Evolutionary conservation across 2,888 invertebrate genomes (phyloP).

Genomic region (Diabrotica balteata): DNA sequence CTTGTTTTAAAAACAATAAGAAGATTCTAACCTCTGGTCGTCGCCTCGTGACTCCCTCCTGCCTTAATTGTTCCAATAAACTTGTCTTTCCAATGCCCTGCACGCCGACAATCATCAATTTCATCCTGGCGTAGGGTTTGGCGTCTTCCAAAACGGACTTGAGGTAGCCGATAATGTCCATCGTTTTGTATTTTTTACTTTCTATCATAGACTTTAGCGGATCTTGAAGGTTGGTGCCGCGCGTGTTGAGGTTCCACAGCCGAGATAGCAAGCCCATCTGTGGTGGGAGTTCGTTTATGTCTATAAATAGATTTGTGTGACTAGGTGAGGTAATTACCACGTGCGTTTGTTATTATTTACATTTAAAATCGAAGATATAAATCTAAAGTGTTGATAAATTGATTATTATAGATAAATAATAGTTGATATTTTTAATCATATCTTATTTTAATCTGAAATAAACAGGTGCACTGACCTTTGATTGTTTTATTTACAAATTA

Average conservation of each 20-base stretch:
- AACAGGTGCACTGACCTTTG: too few species aligned
- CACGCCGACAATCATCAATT: constrained; percentile 94
- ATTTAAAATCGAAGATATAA: too few species aligned
- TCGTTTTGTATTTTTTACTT: constrained; percentile 91
- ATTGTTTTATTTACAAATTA: too few species aligned
- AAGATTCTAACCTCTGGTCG: constrained; percentile 66
- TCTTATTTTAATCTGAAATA: too few species aligned
- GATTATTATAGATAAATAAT: too few species aligned
- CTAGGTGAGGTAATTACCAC: too few species aligned
- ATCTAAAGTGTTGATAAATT: too few species aligned
- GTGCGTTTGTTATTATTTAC: too few species aligned
- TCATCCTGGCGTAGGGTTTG: constrained; percentile 92
- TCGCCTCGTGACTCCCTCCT: constrained; percentile 81
- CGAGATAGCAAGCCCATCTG: constrained; percentile 93
- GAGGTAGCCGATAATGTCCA: constrained; percentile 92
- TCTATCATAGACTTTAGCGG: constrained; percentile 91
- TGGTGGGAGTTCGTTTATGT: constrained; percentile 87
- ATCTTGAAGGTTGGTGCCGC: constrained; percentile 87
- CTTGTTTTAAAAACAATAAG: constrained; percentile 16
- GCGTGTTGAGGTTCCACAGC: constrained; percentile 95
- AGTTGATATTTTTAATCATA: too few species aligned
- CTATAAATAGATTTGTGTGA: constrained; percentile 58
- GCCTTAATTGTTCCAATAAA: constrained; percentile 83
- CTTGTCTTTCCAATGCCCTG: constrained; percentile 91
- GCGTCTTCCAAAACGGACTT: constrained; percentile 90